These are phyloP conservation scores for Cataglyphis hispanica DNA, from an alignment of 1,140 invertebrate genomes.

Conservation along the genomic window DNA sequence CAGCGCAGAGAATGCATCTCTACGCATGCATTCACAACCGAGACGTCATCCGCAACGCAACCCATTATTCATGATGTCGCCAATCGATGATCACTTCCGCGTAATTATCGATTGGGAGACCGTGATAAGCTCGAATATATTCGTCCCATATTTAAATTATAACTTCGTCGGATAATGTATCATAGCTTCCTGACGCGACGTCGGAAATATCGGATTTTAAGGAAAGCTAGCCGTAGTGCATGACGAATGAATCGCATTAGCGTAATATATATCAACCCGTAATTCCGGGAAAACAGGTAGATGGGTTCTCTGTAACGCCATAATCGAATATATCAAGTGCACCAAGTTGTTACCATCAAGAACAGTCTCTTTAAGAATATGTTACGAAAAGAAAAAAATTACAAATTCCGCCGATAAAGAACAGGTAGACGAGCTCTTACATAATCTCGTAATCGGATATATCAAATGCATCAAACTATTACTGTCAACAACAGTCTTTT, in stretches of 20 bases:
- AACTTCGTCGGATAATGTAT: not conserved
- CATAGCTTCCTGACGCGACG: not conserved
- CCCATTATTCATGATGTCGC: constrained; percentile 60
- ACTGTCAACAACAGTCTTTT: not conserved
- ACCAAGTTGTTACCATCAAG: not conserved
- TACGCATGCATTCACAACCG: not conserved
- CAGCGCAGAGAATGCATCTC: constrained; percentile 27
- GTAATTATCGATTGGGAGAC: constrained; percentile 44
- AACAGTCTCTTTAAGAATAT: constrained; percentile 4
- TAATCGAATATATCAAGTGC: not conserved
- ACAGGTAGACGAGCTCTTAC: not conserved
- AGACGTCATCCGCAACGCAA: constrained; percentile 59
- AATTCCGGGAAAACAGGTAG: not conserved
- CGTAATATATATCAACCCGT: not conserved
- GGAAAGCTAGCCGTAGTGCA: not conserved
- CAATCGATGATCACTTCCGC: constrained; percentile 64
- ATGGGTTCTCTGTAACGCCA: not conserved
- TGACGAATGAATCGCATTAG: constrained; percentile 29
- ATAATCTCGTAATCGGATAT: not conserved
- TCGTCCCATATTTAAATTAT: not conserved
- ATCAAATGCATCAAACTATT: not conserved
- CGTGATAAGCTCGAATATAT: not conserved
- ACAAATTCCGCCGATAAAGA: not conserved
- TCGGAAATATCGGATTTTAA: not conserved
- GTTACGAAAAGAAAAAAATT: not conserved